Evolutionary conservation across 2,113 vertebrate species (phyloP).

Genomic region (Notarius quadriscutis): DNA sequence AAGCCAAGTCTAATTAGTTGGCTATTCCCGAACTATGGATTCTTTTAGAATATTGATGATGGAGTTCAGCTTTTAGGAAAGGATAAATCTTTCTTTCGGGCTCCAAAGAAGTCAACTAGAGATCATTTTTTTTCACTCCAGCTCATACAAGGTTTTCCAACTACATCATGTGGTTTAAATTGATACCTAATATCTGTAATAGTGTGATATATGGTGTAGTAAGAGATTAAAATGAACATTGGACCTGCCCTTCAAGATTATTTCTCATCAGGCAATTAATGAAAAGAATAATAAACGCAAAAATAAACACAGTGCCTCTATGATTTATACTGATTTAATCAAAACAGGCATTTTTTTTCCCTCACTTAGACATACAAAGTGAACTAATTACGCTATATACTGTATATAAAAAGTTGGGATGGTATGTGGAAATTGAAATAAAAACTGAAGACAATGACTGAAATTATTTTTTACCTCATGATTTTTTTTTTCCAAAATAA

Average conservation of each 20-base stretch:
- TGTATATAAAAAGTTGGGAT: too few relatives aligned
- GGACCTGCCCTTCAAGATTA: neutral
- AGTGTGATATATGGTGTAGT: neutral
- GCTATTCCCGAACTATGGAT: slow-evolving; percentile 96
- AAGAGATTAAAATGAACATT: neutral
- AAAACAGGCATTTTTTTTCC: neutral
- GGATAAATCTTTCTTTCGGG: slow-evolving; percentile 50
- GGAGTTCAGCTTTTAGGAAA: slow-evolving; percentile 76
- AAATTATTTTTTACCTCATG: too few relatives aligned
- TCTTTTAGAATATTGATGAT: slow-evolving; percentile 96
- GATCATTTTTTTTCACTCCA: neutral
- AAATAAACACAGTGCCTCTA: neutral
- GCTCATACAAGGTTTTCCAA: slow-evolving; percentile 11
- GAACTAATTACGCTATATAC: too few relatives aligned
- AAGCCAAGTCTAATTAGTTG: slow-evolving; percentile 98
- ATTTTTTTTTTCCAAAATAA: too few relatives aligned
- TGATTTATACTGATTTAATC: neutral
- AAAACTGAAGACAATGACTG: too few relatives aligned
- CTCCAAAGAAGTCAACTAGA: slow-evolving; percentile 10
- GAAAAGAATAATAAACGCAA: neutral
- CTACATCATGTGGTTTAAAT: slow-evolving; percentile 1
- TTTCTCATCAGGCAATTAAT: neutral
- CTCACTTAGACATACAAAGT: neutral
- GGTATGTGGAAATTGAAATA: too few relatives aligned
- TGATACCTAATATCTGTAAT: neutral